Percentiles rank a stretch among this genome's conserved stretches.
Evolutionary conservation across 2,888 invertebrate genomes (phyloP).

Genomic region (Phymatocera aterrima): DNA sequence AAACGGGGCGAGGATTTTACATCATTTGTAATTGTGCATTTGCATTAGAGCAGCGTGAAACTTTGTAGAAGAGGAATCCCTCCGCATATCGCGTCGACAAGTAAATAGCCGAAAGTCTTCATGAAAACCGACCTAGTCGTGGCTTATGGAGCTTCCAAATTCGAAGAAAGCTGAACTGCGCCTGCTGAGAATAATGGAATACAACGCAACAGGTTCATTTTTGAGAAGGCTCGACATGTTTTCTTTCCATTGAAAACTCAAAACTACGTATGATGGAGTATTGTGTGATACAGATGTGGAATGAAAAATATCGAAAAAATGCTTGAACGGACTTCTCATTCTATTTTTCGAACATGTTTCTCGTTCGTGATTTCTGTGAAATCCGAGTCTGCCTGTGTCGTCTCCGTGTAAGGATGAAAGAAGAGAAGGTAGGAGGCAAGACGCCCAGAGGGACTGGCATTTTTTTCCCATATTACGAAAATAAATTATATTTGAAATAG

Average conservation of each 20-base stretch:
- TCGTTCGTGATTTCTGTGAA: background rate
- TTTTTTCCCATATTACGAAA: slow-evolving; percentile 42
- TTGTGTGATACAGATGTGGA: too few relatives aligned
- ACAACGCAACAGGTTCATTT: background rate
- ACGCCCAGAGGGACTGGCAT: slow-evolving; percentile 3
- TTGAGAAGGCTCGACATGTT: background rate
- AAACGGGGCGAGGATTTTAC: background rate
- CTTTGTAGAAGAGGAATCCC: background rate
- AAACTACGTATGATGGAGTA: too few relatives aligned
- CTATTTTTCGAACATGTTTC: too few relatives aligned
- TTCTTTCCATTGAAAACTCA: background rate
- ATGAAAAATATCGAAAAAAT: too few relatives aligned
- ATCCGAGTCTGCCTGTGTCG: background rate
- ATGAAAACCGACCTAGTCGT: background rate
- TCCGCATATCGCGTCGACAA: background rate
- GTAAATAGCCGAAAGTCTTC: background rate
- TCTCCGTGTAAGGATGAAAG: background rate
- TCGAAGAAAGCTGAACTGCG: background rate
- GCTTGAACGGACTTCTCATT: too few relatives aligned
- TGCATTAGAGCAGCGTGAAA: background rate
- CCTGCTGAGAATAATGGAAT: too few relatives aligned
- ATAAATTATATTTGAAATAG: slow-evolving; percentile 41
- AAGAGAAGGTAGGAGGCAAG: background rate
- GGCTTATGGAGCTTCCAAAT: background rate
- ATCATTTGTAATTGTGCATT: background rate